Conservation (phyloP, 35 echinoderm and acorn worm species). For the Lytechinus variegatus region DNA sequence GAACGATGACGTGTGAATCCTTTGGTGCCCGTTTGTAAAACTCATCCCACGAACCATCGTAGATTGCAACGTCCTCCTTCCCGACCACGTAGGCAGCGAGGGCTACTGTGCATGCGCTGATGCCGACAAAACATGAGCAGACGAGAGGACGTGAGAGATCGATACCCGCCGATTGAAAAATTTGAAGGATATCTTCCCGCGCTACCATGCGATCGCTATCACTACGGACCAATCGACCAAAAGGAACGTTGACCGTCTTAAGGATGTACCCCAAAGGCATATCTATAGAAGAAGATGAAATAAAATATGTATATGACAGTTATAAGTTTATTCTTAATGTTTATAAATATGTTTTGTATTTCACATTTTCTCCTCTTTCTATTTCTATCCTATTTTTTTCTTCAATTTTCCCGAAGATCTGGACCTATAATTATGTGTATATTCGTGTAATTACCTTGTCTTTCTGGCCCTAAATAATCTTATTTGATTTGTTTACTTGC, state of each 20-base stretch:
- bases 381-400: too few species aligned
- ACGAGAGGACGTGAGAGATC: conserved; percentile 69
- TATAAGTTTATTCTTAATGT: too few species aligned
- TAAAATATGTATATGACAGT: background rate
- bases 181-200: conserved; percentile 53
- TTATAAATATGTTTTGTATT: too few species aligned
- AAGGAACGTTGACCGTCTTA: conserved; percentile 72
- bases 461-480: too few species aligned
- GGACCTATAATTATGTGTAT: too few species aligned
- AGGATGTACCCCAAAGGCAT: conserved; percentile 69
- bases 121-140: conserved; percentile 68
- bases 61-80: conserved; percentile 77
- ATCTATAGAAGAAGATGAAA: conserved; percentile 50
- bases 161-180: conserved; percentile 73
- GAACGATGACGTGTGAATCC: conserved; percentile 22
- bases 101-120: conserved; percentile 68
- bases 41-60: conserved; percentile 91
- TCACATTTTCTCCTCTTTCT: too few species aligned
- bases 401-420: too few species aligned
- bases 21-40: conserved; percentile 37
- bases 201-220: conserved; percentile 50
- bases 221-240: conserved; percentile 49
- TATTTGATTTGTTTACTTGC: too few species aligned
- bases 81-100: conserved; percentile 74
- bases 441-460: too few species aligned